These are phyloP conservation scores for Papilio gigon DNA, from an alignment of 2,888 invertebrate genomes.

Conservation along the genomic window DNA sequence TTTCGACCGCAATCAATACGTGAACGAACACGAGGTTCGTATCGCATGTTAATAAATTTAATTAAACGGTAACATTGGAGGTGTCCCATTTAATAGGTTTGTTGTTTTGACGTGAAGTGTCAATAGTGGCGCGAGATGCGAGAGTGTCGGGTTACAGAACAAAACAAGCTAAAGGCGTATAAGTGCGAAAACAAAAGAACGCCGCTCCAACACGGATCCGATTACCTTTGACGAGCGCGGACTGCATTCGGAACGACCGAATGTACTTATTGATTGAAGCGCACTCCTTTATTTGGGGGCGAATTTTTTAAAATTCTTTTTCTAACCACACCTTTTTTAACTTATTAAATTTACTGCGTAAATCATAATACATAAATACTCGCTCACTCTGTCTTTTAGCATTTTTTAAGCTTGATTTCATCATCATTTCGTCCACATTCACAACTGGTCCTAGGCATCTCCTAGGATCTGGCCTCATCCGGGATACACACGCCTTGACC, in stretches of 20 bases:
- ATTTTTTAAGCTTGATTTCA: too few relatives aligned
- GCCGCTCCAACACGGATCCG: conserved; percentile 69
- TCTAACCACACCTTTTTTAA: conserved; percentile 46
- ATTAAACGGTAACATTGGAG: not conserved
- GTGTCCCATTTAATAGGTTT: conserved; percentile 53
- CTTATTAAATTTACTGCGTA: too few relatives aligned
- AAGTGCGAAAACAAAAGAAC: conserved; percentile 80
- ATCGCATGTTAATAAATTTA: not conserved
- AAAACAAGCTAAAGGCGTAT: conserved; percentile 78
- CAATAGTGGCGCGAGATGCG: conserved; percentile 76
- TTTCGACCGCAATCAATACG: too few relatives aligned
- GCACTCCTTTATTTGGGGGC: conserved; percentile 50
- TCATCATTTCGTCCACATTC: too few relatives aligned
- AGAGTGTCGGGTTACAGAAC: conserved; percentile 72
- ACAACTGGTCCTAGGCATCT: too few relatives aligned
- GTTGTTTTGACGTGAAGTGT: conserved; percentile 80
- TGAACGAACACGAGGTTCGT: too few relatives aligned
- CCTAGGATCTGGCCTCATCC: too few relatives aligned
- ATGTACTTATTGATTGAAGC: conserved; percentile 56
- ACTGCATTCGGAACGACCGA: conserved; percentile 71
- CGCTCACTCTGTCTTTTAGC: too few relatives aligned
- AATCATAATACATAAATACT: too few relatives aligned
- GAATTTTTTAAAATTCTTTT: conserved; percentile 49
- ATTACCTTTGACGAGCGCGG: conserved; percentile 76
- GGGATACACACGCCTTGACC: too few relatives aligned